Evolutionary conservation across 1,140 invertebrate species (phyloP), one percentile per base, ranked within the genome.

Genomic region (Drosophila chauvacae): DNA sequence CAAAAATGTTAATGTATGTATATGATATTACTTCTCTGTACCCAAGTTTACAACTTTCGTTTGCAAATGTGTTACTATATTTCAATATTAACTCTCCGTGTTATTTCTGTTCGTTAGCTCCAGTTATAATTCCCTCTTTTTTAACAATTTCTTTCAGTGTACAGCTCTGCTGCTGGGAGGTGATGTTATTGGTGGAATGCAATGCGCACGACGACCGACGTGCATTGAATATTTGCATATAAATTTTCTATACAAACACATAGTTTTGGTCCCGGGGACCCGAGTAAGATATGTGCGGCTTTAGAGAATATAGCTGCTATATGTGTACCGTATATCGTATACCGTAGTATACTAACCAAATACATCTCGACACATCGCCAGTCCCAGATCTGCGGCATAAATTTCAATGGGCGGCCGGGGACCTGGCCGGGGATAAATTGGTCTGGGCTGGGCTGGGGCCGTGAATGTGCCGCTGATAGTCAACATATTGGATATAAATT

Each of bases 401-500:
- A 70, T 70, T 70, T 70, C 62, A 26, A 70, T 50, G 47, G 62
- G 39, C 39, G 48, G 39, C 39, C 66, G 35, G 66, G 66, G 66
- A 70, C 39, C 28, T 6, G 30, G 47, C 18, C 33, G 47, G 30
- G 48, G 30, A 53, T 53, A 66, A 63, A 74, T 81, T 85, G 63
- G 57, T 39, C 20, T 62, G 26, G 72, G 76, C 48, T 85, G 55
- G 51, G 47, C 20, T 58, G 30, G 72, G 83, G 51, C 64, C 77
- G 77, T 77, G 83, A 86, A 87, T 87, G 72, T 77, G 69, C 56
- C 69, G 62, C 74, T 80, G 84, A 83, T 87, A 79, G 80, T 79
- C 80, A 84, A 88, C 84, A 87, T 87, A 90, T 90, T 90, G 85
- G 81, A 85, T 85, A 90, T 90, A 90, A 90, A 90, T 90, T 90